These are phyloP conservation scores for Lamprologus tigripictilis DNA, from an alignment of 2,113 vertebrate genomes.

Conservation along the genomic window DNA sequence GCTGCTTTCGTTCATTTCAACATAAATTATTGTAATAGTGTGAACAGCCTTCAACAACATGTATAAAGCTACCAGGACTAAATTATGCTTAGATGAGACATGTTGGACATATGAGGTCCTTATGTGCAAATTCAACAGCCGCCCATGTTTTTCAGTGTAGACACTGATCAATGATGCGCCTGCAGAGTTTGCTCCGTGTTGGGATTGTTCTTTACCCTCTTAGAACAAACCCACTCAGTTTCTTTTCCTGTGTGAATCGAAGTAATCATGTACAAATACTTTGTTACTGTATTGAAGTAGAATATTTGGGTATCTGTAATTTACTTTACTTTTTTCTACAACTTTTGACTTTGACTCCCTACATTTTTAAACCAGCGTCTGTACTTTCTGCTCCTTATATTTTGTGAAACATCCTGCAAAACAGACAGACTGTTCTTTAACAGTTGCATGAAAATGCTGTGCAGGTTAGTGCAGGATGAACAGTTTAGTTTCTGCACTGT, in stretches of 20 bases:
- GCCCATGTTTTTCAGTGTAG: neutral
- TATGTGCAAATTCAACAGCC: neutral
- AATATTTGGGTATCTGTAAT: neutral
- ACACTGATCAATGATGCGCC: neutral
- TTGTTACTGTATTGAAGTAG: neutral
- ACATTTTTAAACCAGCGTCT: neutral
- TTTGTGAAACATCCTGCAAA: neutral
- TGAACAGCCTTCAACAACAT: neutral
- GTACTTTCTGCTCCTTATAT: neutral
- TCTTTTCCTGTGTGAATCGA: neutral
- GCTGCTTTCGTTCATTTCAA: neutral
- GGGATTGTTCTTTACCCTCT: neutral
- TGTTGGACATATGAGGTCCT: neutral
- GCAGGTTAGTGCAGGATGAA: neutral
- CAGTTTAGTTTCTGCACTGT: neutral
- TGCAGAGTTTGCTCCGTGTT: neutral
- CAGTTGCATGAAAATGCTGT: neutral
- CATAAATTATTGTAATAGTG: neutral
- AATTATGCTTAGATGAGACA: neutral
- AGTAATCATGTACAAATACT: neutral
- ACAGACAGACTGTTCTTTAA: neutral
- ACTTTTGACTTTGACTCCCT: neutral
- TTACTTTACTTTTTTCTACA: neutral
- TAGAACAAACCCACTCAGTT: neutral
- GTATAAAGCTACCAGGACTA: fast-evolving